Evolutionary conservation across 2,113 vertebrate species (phyloP).

Genomic region (Geococcyx californianus): DNA sequence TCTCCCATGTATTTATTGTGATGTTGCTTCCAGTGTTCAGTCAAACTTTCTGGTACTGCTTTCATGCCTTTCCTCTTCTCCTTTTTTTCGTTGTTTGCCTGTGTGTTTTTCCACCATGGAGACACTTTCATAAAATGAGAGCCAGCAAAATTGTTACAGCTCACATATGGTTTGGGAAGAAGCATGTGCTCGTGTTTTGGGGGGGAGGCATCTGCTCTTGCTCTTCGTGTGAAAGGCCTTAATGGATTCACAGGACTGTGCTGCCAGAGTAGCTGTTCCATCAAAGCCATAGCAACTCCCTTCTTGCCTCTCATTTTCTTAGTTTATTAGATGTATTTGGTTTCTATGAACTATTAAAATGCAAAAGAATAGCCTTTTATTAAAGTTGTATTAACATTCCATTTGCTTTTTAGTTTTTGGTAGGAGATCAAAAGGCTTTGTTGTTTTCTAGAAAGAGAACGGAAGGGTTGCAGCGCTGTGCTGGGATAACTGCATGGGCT

Average conservation of each 20-base stretch:
- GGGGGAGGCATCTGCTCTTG: background rate
- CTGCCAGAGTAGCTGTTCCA: background rate
- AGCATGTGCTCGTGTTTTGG: background rate
- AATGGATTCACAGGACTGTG: slow-evolving; percentile 16
- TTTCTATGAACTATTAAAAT: slow-evolving; percentile 46
- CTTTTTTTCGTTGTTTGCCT: background rate
- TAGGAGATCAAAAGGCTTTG: slow-evolving; percentile 10
- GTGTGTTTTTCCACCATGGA: background rate
- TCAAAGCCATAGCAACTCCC: slow-evolving; percentile 26
- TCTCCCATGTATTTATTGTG: background rate
- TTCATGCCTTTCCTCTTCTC: background rate
- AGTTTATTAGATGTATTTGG: background rate
- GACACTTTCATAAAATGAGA: background rate
- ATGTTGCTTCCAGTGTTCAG: background rate
- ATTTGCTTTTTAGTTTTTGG: slow-evolving; percentile 30
- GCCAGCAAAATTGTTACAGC: background rate
- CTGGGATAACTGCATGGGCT: background rate
- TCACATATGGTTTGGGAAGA: background rate
- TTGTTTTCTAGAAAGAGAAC: slow-evolving; percentile 41
- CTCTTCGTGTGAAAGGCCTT: background rate
- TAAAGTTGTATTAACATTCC: slow-evolving; percentile 47
- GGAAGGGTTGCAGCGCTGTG: background rate
- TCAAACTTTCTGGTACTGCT: background rate
- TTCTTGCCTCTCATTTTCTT: slow-evolving; percentile 27
- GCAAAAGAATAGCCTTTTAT: slow-evolving; percentile 10